Percentiles rank a stretch among this genome's conserved stretches.
These are phyloP conservation scores for Diachasmimorpha longicaudata DNA, from an alignment of 1,140 invertebrate genomes.

Conservation along the genomic window DNA sequence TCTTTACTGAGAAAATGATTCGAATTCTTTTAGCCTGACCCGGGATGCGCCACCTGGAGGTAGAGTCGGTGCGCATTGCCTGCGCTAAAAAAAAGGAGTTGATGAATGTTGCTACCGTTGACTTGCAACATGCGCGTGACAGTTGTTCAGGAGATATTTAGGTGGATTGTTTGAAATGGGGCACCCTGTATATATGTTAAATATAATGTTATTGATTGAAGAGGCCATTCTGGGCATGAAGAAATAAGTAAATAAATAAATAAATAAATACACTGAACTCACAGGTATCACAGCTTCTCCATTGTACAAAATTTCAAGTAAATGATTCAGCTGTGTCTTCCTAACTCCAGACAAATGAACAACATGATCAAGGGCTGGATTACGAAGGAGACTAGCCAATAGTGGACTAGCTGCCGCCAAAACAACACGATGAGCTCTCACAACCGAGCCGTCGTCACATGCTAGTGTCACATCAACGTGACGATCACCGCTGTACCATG, in stretches of 20 bases:
- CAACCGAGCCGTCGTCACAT: slow-evolving; percentile 77
- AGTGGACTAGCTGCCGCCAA: slow-evolving; percentile 84
- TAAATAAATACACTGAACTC: slow-evolving; percentile 45
- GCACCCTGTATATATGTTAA: too few species aligned
- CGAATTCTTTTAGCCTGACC: too few species aligned
- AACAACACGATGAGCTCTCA: slow-evolving; percentile 80
- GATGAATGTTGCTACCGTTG: too few species aligned
- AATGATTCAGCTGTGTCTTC: slow-evolving; percentile 75
- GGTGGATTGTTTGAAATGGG: too few species aligned
- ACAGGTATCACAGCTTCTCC: slow-evolving; percentile 83
- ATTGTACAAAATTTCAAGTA: slow-evolving; percentile 83
- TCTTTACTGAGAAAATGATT: too few species aligned
- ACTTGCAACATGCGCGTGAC: too few species aligned
- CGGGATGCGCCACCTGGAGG: too few species aligned
- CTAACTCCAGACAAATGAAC: slow-evolving; percentile 83
- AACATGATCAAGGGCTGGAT: slow-evolving; percentile 71
- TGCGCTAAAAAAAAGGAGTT: too few species aligned
- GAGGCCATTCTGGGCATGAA: too few species aligned
- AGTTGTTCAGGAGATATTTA: too few species aligned
- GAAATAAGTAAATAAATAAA: slow-evolving; percentile 10
- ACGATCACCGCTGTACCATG: slow-evolving; percentile 81
- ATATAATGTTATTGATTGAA: too few species aligned
- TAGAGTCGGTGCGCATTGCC: too few species aligned
- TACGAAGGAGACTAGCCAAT: slow-evolving; percentile 77
- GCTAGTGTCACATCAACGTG: slow-evolving; percentile 82